Conservation (phyloP, 2,797 vertebrate species). For the Xyrichtys novacula region DNA sequence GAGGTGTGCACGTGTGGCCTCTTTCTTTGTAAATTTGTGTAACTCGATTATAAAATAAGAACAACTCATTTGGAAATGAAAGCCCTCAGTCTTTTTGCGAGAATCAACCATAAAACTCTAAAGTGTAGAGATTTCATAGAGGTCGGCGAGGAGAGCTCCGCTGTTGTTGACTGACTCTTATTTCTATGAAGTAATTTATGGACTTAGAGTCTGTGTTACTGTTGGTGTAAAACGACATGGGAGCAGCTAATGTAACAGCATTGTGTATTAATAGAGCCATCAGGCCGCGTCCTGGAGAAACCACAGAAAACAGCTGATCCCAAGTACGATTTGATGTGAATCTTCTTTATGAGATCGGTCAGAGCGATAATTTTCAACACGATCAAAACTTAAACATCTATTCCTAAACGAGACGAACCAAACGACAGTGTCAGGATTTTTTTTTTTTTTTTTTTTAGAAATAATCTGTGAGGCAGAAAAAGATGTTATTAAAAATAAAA, state of each 20-base stretch:
- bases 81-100: neutral
- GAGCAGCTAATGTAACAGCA: neutral
- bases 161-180: constrained; percentile 9
- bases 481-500: neutral
- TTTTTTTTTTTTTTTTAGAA: neutral
- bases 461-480: neutral
- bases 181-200: constrained; percentile 22
- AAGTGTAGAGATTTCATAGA: neutral
- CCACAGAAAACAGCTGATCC: neutral
- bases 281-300: constrained; percentile 18
- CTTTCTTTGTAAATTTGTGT: neutral
- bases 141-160: constrained; percentile 1
- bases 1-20: neutral
- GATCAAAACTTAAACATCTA: neutral
- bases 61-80: neutral
- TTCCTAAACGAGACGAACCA: neutral
- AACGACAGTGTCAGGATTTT: neutral
- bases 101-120: neutral
- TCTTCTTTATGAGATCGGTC: too few species aligned
- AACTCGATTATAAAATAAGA: neutral
- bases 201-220: constrained; percentile 5
- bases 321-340: too few species aligned
- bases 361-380: too few species aligned
- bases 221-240: constrained; percentile 4
- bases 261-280: neutral